phyloP scores from a whole-genome alignment of 2,797 vertebrate genomes.

The Gymnothorax javanicus region DNA sequence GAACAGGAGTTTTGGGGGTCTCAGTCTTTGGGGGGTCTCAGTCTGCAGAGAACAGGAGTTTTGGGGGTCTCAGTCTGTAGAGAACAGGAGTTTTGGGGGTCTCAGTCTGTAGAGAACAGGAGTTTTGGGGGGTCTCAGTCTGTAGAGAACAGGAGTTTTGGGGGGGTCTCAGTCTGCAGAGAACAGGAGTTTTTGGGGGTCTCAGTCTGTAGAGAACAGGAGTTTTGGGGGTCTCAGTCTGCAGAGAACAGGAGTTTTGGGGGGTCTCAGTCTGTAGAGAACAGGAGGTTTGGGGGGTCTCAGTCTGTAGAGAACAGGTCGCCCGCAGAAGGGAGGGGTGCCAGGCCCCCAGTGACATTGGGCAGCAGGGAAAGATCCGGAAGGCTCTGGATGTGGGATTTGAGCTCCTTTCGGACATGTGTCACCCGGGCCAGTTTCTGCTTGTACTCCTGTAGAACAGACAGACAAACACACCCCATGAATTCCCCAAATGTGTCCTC shows the following conservation, averaged over 20 bases:
- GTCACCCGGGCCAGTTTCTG: conserved; percentile 97
- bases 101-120: no score
- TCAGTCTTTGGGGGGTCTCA: no score
- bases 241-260: background rate
- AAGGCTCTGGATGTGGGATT: conserved; percentile 98
- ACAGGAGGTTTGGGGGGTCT: conserved; percentile 70
- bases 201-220: background rate
- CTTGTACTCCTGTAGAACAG: conserved; percentile 86
- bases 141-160: no score
- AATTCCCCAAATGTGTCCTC: background rate
- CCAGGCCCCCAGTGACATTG: conserved; percentile 93
- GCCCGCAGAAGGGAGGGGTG: conserved; percentile 93
- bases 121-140: no score
- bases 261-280: conserved; percentile 91
- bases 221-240: conserved; percentile 23
- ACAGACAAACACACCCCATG: background rate
- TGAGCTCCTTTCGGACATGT: conserved; percentile 96
- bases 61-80: no score
- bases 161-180: no score
- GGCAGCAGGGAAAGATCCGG: conserved; percentile 95
- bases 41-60: no score
- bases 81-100: no score
- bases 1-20: no score
- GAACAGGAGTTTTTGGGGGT: no score
- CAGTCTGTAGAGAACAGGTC: conserved; percentile 98